Evolutionary conservation across 2,888 invertebrate genomes (phyloP).

Genomic region (Saturnia pavonia): DNA sequence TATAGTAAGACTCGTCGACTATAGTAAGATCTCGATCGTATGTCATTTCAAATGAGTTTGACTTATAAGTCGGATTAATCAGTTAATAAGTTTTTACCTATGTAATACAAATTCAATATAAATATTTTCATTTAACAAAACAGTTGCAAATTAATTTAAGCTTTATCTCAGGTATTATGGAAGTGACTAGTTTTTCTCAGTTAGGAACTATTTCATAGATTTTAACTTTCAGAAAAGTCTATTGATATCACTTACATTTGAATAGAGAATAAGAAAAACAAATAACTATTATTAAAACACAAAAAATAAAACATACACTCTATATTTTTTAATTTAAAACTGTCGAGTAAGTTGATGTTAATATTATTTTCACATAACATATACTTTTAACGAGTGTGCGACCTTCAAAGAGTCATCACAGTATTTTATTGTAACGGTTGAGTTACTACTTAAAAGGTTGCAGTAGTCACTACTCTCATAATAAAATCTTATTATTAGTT

Average conservation of each 20-base stretch:
- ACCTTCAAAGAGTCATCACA: background rate
- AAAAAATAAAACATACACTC: background rate
- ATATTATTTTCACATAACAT: background rate
- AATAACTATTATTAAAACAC: no score
- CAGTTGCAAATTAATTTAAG: background rate
- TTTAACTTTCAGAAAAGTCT: background rate
- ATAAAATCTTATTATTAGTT: background rate
- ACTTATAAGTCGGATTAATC: background rate
- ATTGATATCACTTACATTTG: background rate
- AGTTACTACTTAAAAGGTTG: background rate
- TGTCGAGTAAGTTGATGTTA: background rate
- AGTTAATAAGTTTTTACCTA: background rate
- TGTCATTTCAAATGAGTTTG: background rate
- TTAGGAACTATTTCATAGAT: background rate
- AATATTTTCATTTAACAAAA: background rate
- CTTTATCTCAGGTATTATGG: background rate
- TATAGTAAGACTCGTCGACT: no score
- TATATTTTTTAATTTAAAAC: background rate
- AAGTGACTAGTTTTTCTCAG: background rate
- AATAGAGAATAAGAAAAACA: background rate
- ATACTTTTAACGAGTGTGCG: background rate
- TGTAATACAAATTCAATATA: background rate
- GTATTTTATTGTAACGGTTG: background rate
- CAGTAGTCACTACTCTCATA: background rate
- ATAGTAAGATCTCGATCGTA: conserved; percentile 40